Conservation (phyloP, 2,888 invertebrate genomes). For the Hipparchia sbordonii region DNA sequence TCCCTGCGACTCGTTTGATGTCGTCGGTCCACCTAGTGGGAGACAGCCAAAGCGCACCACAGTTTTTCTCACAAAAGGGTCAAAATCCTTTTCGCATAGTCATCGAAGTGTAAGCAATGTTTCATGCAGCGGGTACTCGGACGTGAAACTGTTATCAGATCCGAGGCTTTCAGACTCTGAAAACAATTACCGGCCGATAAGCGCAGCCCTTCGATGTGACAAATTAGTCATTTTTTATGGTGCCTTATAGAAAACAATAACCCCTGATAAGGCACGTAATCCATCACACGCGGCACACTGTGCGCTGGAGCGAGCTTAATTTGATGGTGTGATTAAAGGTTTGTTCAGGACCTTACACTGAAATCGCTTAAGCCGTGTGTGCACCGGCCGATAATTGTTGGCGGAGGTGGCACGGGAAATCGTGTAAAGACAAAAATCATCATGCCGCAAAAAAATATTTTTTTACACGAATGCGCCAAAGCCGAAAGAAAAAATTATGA, state of each 20-base stretch:
- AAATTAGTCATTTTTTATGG: slow-evolving; percentile 59
- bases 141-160: slow-evolving; percentile 46
- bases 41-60: too few relatives aligned
- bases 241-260: slow-evolving; percentile 65
- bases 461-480: too few relatives aligned
- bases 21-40: too few relatives aligned
- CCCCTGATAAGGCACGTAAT: slow-evolving; percentile 53
- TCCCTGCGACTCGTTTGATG: too few relatives aligned
- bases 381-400: neutral
- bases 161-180: slow-evolving; percentile 49
- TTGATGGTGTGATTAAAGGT: slow-evolving; percentile 29
- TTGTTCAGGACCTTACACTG: slow-evolving; percentile 14
- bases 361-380: neutral
- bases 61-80: neutral
- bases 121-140: slow-evolving; percentile 2
- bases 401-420: neutral
- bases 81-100: neutral
- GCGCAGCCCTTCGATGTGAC: slow-evolving; percentile 50
- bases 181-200: slow-evolving; percentile 57
- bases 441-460: too few relatives aligned
- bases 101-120: slow-evolving; percentile 2
- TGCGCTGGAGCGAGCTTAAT: slow-evolving; percentile 29
- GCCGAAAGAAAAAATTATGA: too few relatives aligned
- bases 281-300: slow-evolving; percentile 42
- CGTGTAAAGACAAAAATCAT: too few relatives aligned